These are phyloP conservation scores for Phyllotreta striolata DNA, from an alignment of 2,888 invertebrate species.

Conservation along the genomic window DNA sequence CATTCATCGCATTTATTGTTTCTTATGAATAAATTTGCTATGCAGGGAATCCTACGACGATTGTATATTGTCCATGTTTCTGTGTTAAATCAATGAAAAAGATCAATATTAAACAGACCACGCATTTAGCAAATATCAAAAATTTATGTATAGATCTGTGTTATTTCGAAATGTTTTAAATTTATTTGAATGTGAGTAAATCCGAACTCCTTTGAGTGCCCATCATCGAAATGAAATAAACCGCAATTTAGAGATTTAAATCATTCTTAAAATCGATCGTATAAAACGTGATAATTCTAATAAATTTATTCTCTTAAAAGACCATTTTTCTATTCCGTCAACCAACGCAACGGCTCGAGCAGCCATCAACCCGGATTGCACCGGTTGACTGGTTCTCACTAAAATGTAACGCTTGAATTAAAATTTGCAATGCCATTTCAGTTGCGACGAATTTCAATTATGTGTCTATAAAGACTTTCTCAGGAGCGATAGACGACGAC, in stretches of 20 bases:
- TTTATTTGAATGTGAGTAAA: too few species aligned
- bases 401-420: constrained; percentile 44
- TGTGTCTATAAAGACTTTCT: constrained; percentile 43
- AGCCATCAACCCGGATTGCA: constrained; percentile 19
- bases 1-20: constrained; percentile 1
- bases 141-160: too few species aligned
- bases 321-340: neutral
- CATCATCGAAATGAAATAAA: too few species aligned
- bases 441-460: constrained; percentile 47
- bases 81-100: too few species aligned
- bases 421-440: constrained; percentile 41
- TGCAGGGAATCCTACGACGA: too few species aligned
- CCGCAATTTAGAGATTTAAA: too few species aligned
- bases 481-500: constrained; percentile 22
- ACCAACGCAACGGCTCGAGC: constrained; percentile 5
- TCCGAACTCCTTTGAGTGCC: too few species aligned
- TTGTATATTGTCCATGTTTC: too few species aligned
- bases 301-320: neutral
- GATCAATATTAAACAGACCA: too few species aligned
- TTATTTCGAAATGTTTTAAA: too few species aligned
- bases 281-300: neutral
- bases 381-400: constrained; percentile 36
- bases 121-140: too few species aligned
- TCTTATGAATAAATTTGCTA: neutral
- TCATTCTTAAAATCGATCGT: too few species aligned